These are phyloP conservation scores for Psittacula echo DNA, from an alignment of 2,797 vertebrate species.

Conservation along the genomic window DNA sequence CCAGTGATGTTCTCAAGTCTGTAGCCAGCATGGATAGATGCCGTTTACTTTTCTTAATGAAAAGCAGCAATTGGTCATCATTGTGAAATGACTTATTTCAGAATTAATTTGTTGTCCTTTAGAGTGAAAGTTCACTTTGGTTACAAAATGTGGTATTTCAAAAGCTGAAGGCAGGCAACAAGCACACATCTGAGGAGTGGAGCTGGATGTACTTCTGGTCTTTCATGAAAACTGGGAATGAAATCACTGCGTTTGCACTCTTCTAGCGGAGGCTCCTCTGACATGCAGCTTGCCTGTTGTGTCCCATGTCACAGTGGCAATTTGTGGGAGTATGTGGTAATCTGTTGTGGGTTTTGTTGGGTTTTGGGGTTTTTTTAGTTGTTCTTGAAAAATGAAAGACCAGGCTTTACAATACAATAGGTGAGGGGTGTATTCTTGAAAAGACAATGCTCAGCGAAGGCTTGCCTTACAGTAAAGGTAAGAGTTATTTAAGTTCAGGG, in stretches of 20 bases:
- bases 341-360: rapidly evolving
- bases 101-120: background rate
- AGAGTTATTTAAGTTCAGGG: background rate
- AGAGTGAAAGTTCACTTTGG: background rate
- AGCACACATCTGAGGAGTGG: rapidly evolving
- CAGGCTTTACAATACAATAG: background rate
- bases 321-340: background rate
- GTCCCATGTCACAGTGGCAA: background rate
- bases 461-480: background rate
- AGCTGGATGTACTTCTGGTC: background rate
- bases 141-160: background rate
- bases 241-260: background rate
- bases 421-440: background rate
- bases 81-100: background rate
- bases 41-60: background rate
- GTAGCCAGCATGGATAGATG: background rate
- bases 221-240: background rate
- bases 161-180: background rate
- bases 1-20: background rate
- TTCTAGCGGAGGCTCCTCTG: background rate
- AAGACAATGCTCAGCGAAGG: background rate
- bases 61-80: background rate
- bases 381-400: background rate
- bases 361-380: background rate
- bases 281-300: background rate